These are phyloP conservation scores for Schrankia costaestrigalis DNA, from an alignment of 2,888 invertebrate species.

Conservation along the genomic window DNA sequence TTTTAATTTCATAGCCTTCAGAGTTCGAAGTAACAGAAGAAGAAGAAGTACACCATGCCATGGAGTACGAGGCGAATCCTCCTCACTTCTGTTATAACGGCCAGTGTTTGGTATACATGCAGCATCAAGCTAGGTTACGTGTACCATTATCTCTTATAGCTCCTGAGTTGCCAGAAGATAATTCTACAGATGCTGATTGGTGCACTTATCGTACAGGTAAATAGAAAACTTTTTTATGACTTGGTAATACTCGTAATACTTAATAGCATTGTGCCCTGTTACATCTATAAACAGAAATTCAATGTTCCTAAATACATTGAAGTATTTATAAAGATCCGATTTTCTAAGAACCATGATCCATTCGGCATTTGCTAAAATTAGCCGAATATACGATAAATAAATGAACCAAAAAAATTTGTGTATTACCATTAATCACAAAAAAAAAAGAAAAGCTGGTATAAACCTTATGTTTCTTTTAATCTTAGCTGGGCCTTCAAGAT, in stretches of 20 bases:
- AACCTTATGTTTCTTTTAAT: no score
- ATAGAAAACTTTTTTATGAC: no score
- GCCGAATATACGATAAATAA: no score
- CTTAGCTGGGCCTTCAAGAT: slow-evolving; percentile 65
- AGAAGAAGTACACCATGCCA: slow-evolving; percentile 31
- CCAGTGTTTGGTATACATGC: slow-evolving; percentile 68
- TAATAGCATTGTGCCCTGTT: neutral
- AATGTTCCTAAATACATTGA: no score
- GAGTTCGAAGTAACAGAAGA: slow-evolving; percentile 38
- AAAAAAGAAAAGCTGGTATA: no score
- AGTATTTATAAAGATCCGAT: no score
- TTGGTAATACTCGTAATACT: no score
- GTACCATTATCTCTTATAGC: slow-evolving; percentile 61
- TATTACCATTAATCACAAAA: no score
- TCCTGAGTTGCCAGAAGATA: slow-evolving; percentile 51
- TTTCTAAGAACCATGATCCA: no score
- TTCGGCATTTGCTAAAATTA: no score
- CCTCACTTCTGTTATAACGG: slow-evolving; percentile 70
- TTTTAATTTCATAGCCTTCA: slow-evolving; percentile 11
- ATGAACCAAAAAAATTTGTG: no score
- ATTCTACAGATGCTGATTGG: slow-evolving; percentile 69
- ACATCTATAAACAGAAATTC: no score
- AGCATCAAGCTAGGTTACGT: slow-evolving; percentile 55
- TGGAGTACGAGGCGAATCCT: slow-evolving; percentile 54
- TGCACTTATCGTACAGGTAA: slow-evolving; percentile 82